phyloP scores from a whole-genome alignment of 30 jellyfish, hydroid and myxozoan species.

The Aurelia aurita region DNA sequence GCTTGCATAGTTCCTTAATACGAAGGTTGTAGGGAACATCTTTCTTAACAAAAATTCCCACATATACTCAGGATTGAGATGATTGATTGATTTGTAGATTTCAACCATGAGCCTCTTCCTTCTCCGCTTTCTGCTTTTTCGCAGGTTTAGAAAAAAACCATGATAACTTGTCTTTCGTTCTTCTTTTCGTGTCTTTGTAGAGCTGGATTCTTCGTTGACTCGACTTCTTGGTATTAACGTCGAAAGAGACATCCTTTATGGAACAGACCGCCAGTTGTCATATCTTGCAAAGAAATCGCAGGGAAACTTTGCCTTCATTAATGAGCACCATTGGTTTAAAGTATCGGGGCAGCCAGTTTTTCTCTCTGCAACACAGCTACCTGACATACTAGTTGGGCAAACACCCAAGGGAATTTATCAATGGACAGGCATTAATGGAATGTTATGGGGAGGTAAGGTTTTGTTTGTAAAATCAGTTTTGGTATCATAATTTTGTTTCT shows the following conservation, averaged over 20 bases:
- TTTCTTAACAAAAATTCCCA: no score
- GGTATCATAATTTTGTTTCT: no score
- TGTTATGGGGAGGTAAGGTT: slow-evolving; percentile 48
- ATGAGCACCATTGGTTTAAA: slow-evolving; percentile 12
- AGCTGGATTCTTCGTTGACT: slow-evolving; percentile 10
- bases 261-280: slow-evolving; percentile 5
- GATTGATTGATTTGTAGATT: no score
- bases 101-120: no score
- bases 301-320: slow-evolving; percentile 1
- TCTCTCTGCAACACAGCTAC: not conserved
- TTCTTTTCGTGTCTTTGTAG: not conserved
- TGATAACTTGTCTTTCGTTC: not conserved
- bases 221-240: slow-evolving; percentile 20
- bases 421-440: slow-evolving; percentile 23
- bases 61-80: no score
- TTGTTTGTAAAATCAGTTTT: no score
- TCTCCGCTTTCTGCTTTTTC: no score
- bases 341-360: not conserved
- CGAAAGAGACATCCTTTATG: slow-evolving; percentile 6
- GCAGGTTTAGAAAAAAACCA: not conserved
- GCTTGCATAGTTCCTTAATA: no score
- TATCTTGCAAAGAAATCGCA: not conserved
- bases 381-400: slow-evolving; percentile 37
- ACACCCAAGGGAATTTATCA: slow-evolving; percentile 4
- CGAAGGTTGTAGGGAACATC: no score